These are phyloP conservation scores for Pionites leucogaster DNA, from an alignment of 2,113 vertebrate species.

Conservation along the genomic window DNA sequence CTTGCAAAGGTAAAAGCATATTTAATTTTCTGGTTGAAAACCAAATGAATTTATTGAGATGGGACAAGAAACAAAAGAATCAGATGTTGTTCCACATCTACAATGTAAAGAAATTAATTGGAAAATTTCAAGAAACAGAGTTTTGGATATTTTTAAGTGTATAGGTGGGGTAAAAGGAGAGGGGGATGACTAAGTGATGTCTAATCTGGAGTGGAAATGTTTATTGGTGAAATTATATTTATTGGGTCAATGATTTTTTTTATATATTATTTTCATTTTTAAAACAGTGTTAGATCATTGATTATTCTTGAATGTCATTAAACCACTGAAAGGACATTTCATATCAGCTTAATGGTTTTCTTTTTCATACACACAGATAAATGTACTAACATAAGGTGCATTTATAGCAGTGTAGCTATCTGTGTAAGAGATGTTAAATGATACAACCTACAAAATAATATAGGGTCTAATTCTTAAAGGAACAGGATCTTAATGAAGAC, in stretches of 20 bases:
- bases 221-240: background rate
- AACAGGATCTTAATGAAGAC: background rate
- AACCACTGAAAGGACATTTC: background rate
- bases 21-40: too few species aligned
- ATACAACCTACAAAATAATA: background rate
- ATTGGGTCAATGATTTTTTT: background rate
- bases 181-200: background rate
- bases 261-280: background rate
- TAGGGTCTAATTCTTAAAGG: background rate
- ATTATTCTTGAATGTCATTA: background rate
- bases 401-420: background rate
- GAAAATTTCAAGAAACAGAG: background rate
- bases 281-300: background rate
- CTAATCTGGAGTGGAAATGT: background rate
- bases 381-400: background rate
- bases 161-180: background rate
- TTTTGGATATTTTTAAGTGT: background rate
- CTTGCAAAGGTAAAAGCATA: too few species aligned
- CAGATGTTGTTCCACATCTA: background rate
- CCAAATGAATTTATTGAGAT: background rate
- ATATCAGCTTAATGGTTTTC: background rate
- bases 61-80: background rate
- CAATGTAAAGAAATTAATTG: background rate
- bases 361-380: background rate
- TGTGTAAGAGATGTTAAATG: background rate